Evolutionary conservation across 2,888 invertebrate genomes (phyloP).

Genomic region (Ptilodon capucinus): DNA sequence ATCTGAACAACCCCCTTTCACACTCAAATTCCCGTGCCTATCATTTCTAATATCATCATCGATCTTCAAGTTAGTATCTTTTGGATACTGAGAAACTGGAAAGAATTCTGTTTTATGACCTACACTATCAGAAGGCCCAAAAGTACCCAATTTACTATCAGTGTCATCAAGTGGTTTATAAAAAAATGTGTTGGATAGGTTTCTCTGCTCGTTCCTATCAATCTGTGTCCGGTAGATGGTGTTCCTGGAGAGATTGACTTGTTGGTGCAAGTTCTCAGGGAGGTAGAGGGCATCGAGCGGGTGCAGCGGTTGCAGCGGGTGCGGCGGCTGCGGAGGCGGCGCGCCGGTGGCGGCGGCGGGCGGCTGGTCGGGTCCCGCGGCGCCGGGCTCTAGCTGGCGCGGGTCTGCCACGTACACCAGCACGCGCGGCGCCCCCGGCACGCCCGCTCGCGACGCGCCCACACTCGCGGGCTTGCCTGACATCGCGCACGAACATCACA

Average conservation of each 20-base stretch:
- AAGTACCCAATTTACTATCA: conserved; percentile 55
- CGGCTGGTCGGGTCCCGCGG: conserved; percentile 62
- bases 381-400: conserved; percentile 78
- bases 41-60: conserved; percentile 53
- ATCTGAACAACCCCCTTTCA: conserved; percentile 58
- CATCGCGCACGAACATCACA: conserved; percentile 90
- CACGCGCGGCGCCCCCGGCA: conserved; percentile 77
- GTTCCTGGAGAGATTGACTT: conserved; percentile 48
- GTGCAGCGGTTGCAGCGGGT: conserved; percentile 30
- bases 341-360: conserved; percentile 42
- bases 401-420: conserved; percentile 80
- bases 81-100: conserved; percentile 53
- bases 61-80: conserved; percentile 53
- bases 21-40: conserved; percentile 35
- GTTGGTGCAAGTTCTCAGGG: conserved; percentile 55
- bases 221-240: conserved; percentile 49
- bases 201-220: conserved; percentile 52
- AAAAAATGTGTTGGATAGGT: conserved; percentile 49
- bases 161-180: conserved; percentile 60
- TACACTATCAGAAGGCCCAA: conserved; percentile 48
- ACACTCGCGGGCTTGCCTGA: conserved; percentile 90
- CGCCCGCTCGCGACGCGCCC: conserved; percentile 80
- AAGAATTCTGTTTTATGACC: conserved; percentile 55
- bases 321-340: conserved; percentile 45
- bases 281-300: conserved; percentile 53